Evolutionary conservation across 2,797 vertebrate genomes (phyloP), one percentile per base, ranked within the genome.

Genomic region (Sebastes dallii): DNA sequence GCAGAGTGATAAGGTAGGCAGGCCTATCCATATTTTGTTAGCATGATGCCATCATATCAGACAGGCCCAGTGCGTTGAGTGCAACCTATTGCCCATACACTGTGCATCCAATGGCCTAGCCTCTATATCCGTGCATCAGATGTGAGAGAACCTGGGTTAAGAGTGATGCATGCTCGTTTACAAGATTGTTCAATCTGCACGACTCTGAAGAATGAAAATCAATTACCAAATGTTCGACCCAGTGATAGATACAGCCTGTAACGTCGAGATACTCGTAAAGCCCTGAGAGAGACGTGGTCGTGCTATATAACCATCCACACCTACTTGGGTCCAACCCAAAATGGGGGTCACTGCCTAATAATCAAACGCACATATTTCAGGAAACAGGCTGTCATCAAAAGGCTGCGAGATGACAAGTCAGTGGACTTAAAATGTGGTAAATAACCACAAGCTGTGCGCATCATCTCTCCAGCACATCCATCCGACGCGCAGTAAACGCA

Each of bases 11-110:
- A 62, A 70, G 50, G 68, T 27, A 65, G 46, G 78, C 62, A 84
- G 83, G 83, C 80, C 87, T 39, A 16, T 70, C 58, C 78, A 71
- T 70, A 81, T 92, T 87, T 87, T 92, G 75, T 91, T 88, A 77
- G 87, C 90, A 90, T 88, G 86, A 91, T 92, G 91, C 86, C 91
- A 86, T 87, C 85, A 70, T 72, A 83, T 87, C 60, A 87, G 72
- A 85, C 66, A 67, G 91, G 92, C 90, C 87, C 86, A 24, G 52
- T 68, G 68, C 73, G 20, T 61, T 27, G 67, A 74, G 80, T 72
- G 74, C 77, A 87, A 84, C 81, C 86, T 80, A 83, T 78, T 83
- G 73, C 75, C 85, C 80, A 81, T 64, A 68, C 59, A 42, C 39
- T 42, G 36, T 80, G 84, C 79, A 71, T 79, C 32, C 55, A 67